phyloP scores from a whole-genome alignment of 2,888 invertebrate genomes.

The Craniophora ligustri region DNA sequence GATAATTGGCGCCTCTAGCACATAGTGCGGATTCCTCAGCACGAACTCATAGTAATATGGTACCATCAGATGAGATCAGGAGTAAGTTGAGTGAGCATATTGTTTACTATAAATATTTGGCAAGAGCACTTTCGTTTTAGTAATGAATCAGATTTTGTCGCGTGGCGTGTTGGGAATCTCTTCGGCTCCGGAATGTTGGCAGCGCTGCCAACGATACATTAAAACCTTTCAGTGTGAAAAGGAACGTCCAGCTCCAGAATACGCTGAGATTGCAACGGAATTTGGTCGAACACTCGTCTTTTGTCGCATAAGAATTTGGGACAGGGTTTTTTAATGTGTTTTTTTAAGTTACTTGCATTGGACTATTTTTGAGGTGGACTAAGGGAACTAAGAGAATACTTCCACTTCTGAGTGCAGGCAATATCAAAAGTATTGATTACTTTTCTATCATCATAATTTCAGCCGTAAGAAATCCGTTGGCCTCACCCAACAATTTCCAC shows the following conservation, averaged over 20 bases:
- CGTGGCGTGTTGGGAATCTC: conserved; percentile 57
- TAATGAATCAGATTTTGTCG: conserved; percentile 60
- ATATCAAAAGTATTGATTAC: too few relatives aligned
- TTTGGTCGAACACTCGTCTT: too few relatives aligned
- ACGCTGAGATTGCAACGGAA: conserved; percentile 1
- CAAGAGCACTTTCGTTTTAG: conserved; percentile 56
- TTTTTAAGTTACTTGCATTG: too few relatives aligned
- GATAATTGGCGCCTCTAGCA: conserved; percentile 35
- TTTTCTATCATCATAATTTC: too few relatives aligned
- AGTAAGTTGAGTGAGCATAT: conserved; percentile 42
- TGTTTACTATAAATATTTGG: conserved; percentile 64
- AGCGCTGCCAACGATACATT: conserved; percentile 58
- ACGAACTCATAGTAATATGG: conserved; percentile 34
- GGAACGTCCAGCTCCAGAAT: conserved; percentile 15
- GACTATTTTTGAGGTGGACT: too few relatives aligned
- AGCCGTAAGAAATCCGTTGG: too few relatives aligned
- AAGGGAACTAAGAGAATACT: too few relatives aligned
- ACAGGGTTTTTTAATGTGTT: too few relatives aligned
- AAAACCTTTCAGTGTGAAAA: conserved; percentile 37
- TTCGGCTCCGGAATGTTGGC: conserved; percentile 57
- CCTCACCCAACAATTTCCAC: too few relatives aligned
- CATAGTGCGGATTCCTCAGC: conserved; percentile 40
- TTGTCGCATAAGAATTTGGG: too few relatives aligned
- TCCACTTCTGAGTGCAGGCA: too few relatives aligned
- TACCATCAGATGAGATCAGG: conserved; percentile 23